Base-by-base conservation (phyloP, 2,888 invertebrate species). In the Stomorhina lunata region DNA sequence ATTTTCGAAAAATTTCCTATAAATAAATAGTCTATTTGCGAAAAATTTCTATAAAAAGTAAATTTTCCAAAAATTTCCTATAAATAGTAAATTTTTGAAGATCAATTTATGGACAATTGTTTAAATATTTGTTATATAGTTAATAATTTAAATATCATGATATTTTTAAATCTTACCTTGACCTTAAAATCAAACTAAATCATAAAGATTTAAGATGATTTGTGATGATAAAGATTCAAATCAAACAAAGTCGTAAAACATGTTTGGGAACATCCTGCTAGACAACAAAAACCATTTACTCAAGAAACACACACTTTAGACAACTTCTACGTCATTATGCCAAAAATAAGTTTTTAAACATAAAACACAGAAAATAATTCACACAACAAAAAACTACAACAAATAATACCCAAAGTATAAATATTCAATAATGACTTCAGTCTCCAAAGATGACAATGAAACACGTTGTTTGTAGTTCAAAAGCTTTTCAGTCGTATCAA, bases 201-300 rank as follows among this genome's bases (percentile, higher is more conserved):
- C 32, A 73, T 10, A 20, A 53, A 27, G 43, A 27, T 32, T 34
- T 12, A 73, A 10, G 27, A 53, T 37, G 43, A 27, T 32, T 34
- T 12, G 9, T 5, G 10, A 48, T 32, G 37, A 32, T n/a, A 20
- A 71, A 45, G 9, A 3, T 25, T 5, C 25, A 27, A 27, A 27
- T 20, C n/a, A 27, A 22, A 1, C 7, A 48, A 48, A 57, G 22
- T 25, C 57, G 9, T 17, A 20, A 79, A 79, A 71, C 71, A 45
- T 50, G 81, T 84, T 84, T 84, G 79, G 66, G 79, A 84, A 81
- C 68, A 75, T 45, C 78, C 48, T 32, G 53, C 57, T 29, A 48
- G 22, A 48, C 59, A 32, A 78, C 69, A 73, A 32, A 4, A 40
- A 57, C 37, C 32, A 50, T n/a, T n/a, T n/a, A n/a, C n/a, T n/a